These are phyloP conservation scores for Podotricha telesiphe DNA, from an alignment of 2,888 invertebrate genomes.

Conservation along the genomic window DNA sequence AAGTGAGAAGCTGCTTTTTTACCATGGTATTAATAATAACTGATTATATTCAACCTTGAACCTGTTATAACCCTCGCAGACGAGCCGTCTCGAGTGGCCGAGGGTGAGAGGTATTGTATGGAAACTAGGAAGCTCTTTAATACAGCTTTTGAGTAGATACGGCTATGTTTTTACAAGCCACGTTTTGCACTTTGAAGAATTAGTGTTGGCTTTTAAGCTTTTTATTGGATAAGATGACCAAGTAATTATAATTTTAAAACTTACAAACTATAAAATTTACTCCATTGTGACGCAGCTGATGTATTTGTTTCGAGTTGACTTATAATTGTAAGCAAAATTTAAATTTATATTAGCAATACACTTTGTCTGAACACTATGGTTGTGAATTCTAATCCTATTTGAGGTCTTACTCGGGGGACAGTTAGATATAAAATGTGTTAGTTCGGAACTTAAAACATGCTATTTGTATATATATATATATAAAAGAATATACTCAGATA, in stretches of 20 bases:
- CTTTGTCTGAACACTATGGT: no score
- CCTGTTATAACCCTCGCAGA: conserved; percentile 55
- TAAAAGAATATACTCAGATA: no score
- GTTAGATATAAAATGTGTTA: no score
- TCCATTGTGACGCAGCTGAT: no score
- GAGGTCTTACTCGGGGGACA: no score
- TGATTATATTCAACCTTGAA: conserved; percentile 56
- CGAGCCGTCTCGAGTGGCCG: conserved; percentile 49
- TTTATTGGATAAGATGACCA: neutral
- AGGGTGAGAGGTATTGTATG: conserved; percentile 36
- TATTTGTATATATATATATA: no score
- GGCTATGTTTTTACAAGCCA: conserved; percentile 17
- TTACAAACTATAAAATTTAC: no score
- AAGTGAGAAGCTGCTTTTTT: neutral
- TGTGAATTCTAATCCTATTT: no score
- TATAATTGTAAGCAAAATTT: no score
- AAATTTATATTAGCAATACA: no score
- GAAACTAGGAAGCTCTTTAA: conserved; percentile 35
- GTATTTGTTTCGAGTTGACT: no score
- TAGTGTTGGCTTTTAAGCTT: neutral
- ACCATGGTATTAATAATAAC: conserved; percentile 23
- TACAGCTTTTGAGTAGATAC: conserved; percentile 28
- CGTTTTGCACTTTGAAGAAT: conserved; percentile 5
- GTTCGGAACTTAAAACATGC: no score
- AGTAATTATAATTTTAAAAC: neutral